Conservation (phyloP, 2,797 vertebrate species). For the Iguana delicatissima region DNA sequence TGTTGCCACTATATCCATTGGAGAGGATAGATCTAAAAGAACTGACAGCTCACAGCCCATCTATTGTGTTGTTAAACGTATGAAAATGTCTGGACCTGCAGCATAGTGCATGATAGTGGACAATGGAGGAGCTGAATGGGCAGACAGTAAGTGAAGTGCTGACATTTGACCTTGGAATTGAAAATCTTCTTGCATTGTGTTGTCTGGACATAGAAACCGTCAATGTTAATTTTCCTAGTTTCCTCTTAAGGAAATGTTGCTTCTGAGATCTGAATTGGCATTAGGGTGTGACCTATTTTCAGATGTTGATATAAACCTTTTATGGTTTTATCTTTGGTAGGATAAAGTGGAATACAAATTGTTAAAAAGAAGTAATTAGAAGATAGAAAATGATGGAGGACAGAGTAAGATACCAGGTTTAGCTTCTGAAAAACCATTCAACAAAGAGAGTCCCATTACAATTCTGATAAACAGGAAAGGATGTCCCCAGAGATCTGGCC, state of each 20-base stretch:
- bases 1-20: conserved; percentile 77
- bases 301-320: conserved; percentile 80
- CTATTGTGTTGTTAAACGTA: conserved; percentile 76
- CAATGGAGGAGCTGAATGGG: conserved; percentile 65
- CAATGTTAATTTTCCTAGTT: conserved; percentile 47
- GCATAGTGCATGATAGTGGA: conserved; percentile 64
- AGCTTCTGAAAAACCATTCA: neutral
- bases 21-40: conserved; percentile 77
- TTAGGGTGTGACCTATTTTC: conserved; percentile 78
- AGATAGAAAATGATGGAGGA: conserved; percentile 53
- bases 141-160: conserved; percentile 38
- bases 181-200: conserved; percentile 57
- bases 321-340: conserved; percentile 52
- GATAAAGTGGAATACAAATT: conserved; percentile 73
- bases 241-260: conserved; percentile 71
- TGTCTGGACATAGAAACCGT: conserved; percentile 52
- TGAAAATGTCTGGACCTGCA: conserved; percentile 68
- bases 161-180: conserved; percentile 49
- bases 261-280: conserved; percentile 67
- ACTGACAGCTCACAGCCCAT: conserved; percentile 74
- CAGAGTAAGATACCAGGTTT: neutral
- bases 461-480: neutral
- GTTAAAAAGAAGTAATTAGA: conserved; percentile 67
- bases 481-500: neutral
- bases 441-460: neutral